Evolutionary conservation across 2,888 invertebrate species (phyloP).

Genomic region (Agrotis puta): DNA sequence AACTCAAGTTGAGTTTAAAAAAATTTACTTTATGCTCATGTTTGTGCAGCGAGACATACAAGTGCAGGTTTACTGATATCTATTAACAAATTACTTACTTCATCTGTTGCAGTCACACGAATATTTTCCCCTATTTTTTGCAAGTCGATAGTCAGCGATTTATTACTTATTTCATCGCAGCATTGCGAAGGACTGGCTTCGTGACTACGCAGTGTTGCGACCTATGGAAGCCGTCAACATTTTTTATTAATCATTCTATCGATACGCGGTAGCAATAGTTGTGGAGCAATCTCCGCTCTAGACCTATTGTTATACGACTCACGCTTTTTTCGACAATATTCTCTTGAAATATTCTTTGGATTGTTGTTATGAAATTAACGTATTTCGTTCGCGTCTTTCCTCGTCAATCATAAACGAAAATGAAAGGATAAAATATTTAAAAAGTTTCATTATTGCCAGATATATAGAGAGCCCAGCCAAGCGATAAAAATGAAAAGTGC

Average conservation of each 20-base stretch:
- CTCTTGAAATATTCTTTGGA: constrained; percentile 62
- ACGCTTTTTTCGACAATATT: constrained; percentile 72
- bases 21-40: constrained; percentile 49
- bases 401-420: constrained; percentile 39
- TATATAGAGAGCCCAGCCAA: constrained; percentile 3
- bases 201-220: constrained; percentile 77
- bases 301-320: constrained; percentile 74
- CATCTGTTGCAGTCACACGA: constrained; percentile 58
- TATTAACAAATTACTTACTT: constrained; percentile 61
- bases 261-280: constrained; percentile 74
- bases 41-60: constrained; percentile 51
- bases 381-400: constrained; percentile 40
- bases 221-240: constrained; percentile 68
- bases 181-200: constrained; percentile 73
- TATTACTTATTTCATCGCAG: constrained; percentile 72
- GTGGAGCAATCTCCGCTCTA: constrained; percentile 73
- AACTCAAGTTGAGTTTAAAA: constrained; percentile 48
- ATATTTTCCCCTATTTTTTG: constrained; percentile 65
- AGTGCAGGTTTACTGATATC: constrained; percentile 54
- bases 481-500: constrained; percentile 36
- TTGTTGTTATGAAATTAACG: constrained; percentile 64
- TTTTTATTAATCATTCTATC: constrained; percentile 74
- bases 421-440: constrained; percentile 33
- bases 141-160: constrained; percentile 65
- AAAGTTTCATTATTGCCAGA: constrained; percentile 22